These are phyloP conservation scores for Heteractis magnifica DNA, from an alignment of 92 coral and sea anemone genomes.

Conservation along the genomic window DNA sequence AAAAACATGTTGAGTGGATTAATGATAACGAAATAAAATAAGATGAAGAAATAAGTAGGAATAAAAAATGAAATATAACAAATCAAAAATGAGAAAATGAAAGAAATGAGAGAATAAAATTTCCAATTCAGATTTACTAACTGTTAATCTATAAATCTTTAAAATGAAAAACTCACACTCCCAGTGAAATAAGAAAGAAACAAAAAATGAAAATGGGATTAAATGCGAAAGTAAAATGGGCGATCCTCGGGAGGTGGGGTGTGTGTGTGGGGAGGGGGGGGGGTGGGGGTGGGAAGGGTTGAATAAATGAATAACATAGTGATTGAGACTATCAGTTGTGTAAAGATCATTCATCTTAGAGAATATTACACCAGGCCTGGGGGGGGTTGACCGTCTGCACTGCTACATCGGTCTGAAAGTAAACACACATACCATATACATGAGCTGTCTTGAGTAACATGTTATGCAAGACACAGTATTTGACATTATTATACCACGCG, in stretches of 20 bases:
- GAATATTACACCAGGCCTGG: constrained; percentile 29
- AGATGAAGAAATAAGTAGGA: background rate
- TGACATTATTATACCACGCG: no score
- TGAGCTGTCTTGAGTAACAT: background rate
- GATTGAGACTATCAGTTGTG: background rate
- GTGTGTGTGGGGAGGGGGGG: background rate
- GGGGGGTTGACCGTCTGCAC: constrained; percentile 40
- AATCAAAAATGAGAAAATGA: background rate
- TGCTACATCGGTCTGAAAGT: constrained; percentile 44
- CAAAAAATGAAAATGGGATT: background rate
- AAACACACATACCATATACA: constrained; percentile 12
- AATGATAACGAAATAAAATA: background rate
- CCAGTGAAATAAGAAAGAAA: background rate
- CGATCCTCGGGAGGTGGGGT: no score
- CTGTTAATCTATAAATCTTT: background rate
- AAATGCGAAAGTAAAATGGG: background rate
- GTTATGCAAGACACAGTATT: background rate
- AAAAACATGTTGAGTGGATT: constrained; percentile 7
- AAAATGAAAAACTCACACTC: background rate
- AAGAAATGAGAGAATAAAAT: background rate
- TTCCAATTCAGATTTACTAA: background rate
- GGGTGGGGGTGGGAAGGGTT: no score
- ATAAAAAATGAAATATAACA: background rate
- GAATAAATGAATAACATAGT: background rate
- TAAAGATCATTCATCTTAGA: constrained; percentile 17